A percentile compares a stretch with the other conserved stretches of the same genome.
Conservation (phyloP, 1,140 invertebrate species). For the Pararge aegeria region DNA sequence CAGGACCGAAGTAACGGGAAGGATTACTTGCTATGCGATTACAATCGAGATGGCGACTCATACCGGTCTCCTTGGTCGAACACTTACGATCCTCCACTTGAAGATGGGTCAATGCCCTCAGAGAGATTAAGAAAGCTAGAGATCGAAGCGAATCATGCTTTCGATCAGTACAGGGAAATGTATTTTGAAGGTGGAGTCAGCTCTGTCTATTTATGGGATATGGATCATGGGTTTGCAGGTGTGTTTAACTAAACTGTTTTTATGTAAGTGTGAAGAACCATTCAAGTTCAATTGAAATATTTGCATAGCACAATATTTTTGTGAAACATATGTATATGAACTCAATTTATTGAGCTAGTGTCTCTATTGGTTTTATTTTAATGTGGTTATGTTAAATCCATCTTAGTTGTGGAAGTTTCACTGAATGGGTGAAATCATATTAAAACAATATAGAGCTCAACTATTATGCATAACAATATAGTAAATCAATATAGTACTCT, state of each 20-base stretch:
- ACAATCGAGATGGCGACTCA: constrained; percentile 98
- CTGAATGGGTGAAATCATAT: too few relatives aligned
- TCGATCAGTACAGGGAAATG: constrained; percentile 99
- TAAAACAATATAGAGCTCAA: too few relatives aligned
- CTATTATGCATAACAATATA: too few relatives aligned
- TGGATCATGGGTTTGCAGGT: constrained; percentile 98
- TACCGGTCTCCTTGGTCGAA: constrained; percentile 99
- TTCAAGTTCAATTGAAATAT: too few relatives aligned
- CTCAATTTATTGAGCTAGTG: too few relatives aligned
- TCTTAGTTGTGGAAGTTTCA: too few relatives aligned
- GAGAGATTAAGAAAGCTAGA: constrained; percentile 97
- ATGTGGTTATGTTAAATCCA: too few relatives aligned
- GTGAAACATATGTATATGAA: too few relatives aligned
- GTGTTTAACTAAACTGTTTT: not conserved
- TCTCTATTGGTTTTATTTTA: too few relatives aligned
- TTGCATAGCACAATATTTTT: too few relatives aligned
- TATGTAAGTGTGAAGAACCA: too few relatives aligned
- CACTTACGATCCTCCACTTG: constrained; percentile 97
- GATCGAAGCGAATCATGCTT: constrained; percentile 98
- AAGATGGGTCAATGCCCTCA: constrained; percentile 99
- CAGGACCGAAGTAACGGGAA: constrained; percentile 96
- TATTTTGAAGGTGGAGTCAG: constrained; percentile 99
- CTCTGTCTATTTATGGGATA: constrained; percentile 99
- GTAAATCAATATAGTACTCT: too few relatives aligned
- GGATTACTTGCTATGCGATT: constrained; percentile 99